Conservation (phyloP, 1,140 invertebrate genomes). For the Pinna nobilis region DNA sequence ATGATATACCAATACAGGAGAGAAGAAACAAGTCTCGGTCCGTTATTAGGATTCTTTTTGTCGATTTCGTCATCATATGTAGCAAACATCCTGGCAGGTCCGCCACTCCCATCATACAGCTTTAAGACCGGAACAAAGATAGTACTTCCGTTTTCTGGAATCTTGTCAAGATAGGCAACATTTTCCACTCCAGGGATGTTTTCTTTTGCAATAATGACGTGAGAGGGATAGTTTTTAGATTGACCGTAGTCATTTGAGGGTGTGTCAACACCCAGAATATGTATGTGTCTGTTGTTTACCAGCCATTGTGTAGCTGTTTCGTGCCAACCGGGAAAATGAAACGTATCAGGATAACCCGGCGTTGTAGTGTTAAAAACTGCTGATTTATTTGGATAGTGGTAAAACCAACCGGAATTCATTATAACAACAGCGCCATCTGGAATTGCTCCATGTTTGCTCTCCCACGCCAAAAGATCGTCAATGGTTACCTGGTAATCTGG, state of each 20-base stretch:
- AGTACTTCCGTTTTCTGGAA: constrained; percentile 37
- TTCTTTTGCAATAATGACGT: constrained; percentile 17
- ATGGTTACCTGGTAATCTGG: constrained; percentile 54
- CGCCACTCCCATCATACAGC: constrained; percentile 40
- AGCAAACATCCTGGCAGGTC: constrained; percentile 46
- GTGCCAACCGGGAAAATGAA: constrained; percentile 76
- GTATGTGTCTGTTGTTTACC: constrained; percentile 77
- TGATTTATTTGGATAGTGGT: constrained; percentile 56
- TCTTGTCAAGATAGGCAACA: constrained; percentile 45
- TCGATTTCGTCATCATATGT: constrained; percentile 34
- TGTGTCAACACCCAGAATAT: constrained; percentile 80
- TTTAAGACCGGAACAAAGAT: constrained; percentile 42
- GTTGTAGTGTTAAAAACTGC: constrained; percentile 49
- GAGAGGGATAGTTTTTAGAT: constrained; percentile 11
- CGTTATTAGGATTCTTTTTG: constrained; percentile 18
- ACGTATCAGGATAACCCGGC: constrained; percentile 3
- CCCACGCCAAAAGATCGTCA: constrained; percentile 16
- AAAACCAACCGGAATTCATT: constrained; percentile 78
- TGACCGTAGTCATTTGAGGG: constrained; percentile 78
- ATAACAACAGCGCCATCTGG: constrained; percentile 51
- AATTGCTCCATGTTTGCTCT: constrained; percentile 52
- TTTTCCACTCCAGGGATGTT: constrained; percentile 42
- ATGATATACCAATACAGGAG: too few relatives aligned
- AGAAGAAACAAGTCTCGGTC: too few relatives aligned
- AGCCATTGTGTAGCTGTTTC: constrained; percentile 79